phyloP scores from a whole-genome alignment of 2,888 invertebrate genomes.

The Artemia sinica region DNA sequence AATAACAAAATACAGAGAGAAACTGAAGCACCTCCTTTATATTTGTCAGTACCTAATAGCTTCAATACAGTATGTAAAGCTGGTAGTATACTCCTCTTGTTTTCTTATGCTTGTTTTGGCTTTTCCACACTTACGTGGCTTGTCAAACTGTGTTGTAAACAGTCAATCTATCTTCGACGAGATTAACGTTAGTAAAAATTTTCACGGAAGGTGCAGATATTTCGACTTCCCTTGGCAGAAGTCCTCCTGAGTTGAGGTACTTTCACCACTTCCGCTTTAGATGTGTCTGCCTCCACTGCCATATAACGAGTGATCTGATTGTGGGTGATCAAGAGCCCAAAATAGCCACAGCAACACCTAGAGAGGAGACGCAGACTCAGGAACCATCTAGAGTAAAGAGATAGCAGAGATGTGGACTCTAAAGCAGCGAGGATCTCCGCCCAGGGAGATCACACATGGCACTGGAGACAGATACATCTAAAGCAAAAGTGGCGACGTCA shows the following conservation, averaged over 20 bases:
- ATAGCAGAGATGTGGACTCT: no score
- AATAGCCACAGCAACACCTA: not conserved
- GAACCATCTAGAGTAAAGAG: no score
- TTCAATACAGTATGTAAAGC: constrained; percentile 5
- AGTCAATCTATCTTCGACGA: no score
- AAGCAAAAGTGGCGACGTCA: no score
- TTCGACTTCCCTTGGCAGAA: constrained; percentile 5
- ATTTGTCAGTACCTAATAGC: constrained; percentile 6
- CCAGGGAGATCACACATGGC: no score
- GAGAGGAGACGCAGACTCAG: no score
- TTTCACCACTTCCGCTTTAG: constrained; percentile 10
- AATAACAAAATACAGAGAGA: constrained; percentile 6
- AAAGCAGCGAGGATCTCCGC: no score
- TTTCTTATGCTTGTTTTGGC: constrained; percentile 6
- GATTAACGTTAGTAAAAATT: no score
- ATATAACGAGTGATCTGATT: not conserved
- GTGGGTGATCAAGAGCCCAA: not conserved
- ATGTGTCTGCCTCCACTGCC: constrained; percentile 10
- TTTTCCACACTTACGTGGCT: constrained; percentile 6
- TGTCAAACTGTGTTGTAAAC: constrained; percentile 9
- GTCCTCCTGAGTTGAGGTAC: not conserved
- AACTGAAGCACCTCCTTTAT: constrained; percentile 9
- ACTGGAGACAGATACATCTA: no score
- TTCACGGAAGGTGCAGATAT: constrained; percentile 6
- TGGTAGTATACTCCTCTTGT: constrained; percentile 9